Base-by-base conservation (phyloP, 1,140 invertebrate species). In the Drosophila subpulchrella region DNA sequence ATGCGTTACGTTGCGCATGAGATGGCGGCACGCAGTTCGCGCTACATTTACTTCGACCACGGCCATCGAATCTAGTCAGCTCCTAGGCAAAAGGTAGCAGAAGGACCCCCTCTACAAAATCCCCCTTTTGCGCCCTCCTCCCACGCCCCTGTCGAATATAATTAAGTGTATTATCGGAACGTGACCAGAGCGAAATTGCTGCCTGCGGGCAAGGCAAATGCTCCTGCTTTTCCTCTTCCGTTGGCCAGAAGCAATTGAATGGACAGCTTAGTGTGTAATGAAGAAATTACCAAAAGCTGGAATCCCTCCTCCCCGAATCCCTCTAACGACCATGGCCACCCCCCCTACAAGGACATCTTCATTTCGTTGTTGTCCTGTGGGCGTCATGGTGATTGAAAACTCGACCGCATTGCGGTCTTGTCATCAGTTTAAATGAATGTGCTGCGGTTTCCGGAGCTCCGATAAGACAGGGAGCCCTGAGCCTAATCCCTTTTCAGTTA, bases 1-100 rank as follows among this genome's bases (percentile, higher is more conserved):
- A 77, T 83, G 83, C 83, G 71, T 83, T 63, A 77, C 83, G 75
- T 71, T 88, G 80, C 83, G 83, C 83, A 83, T 89, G 84, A 88
- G 75, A 88, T 88, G 84, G 84, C 84, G 84, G 84, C 84, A 88
- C 84, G 84, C 84, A 89, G 77, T 89, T 88, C 84, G 76, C 84
- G 84, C 81, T 89, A 88, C 84, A 88, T 89, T 88, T 86, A 84
- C 72, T 89, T 65, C 60, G 75, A 88, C 78, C 76, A 48, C 67
- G 55, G 70, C 84, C 78, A 80, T 70, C 82, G 72, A 75, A 63
- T 89, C 54, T 88, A 88, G 84, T 81, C 68, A 60, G 53, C 44
- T 39, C 30, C 13, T 24, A 57, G 63, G 55, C 34, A 51, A 78
- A 86, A 81, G 81, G 78, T 86, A 78, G 59, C 30, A 34, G 47